Evolutionary conservation across 1,140 invertebrate genomes (phyloP), one percentile per base, ranked within the genome.

Genomic region (Papilio xuthus): DNA sequence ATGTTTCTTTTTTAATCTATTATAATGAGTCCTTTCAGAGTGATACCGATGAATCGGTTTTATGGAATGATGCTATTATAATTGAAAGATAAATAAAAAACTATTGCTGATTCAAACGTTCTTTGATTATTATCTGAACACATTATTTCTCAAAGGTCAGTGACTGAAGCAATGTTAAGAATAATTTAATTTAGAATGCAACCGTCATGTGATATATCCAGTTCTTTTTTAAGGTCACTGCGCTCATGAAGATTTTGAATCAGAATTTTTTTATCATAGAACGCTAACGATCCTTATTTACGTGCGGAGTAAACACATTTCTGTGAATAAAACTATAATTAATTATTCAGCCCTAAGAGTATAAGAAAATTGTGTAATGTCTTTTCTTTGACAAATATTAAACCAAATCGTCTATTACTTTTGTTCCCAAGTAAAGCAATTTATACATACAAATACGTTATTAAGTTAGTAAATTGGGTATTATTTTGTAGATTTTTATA

Each of bases 171-270:
- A 71, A 23, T 71, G 4, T 20, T n/a, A 41, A 15, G 70, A 42
- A 72, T 72, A 42, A 42, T 44, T 72, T 44, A 72, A 44, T 42
- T 20, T 72, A 63, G 23, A 26, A 63, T 63, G 23, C 23, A 63
- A 26, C 23, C 23, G 56, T 28, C 23, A 50, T 63, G 23, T 63
- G 10, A 63, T 63, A 63, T 63, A 47, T 42, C 18, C 20, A 26
- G 28, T 71, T n/a, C n/a, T 71, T 32, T 69, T 70, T 44, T 44
- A 44, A 72, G 70, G 41, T 72, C 70, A 72, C 70, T 72, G 70
- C 18, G 69, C 70, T 72, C 41, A 44, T 72, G 23, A 72, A 42
- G 70, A 72, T 9, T 63, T 63, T 23, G 23, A 63, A 63, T 26
- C 23, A 63, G 56, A 72, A 26, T 72, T 73, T 47, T 15, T 73